phyloP scores from a whole-genome alignment of 2,888 invertebrate species.

The Andrena minutula region DNA sequence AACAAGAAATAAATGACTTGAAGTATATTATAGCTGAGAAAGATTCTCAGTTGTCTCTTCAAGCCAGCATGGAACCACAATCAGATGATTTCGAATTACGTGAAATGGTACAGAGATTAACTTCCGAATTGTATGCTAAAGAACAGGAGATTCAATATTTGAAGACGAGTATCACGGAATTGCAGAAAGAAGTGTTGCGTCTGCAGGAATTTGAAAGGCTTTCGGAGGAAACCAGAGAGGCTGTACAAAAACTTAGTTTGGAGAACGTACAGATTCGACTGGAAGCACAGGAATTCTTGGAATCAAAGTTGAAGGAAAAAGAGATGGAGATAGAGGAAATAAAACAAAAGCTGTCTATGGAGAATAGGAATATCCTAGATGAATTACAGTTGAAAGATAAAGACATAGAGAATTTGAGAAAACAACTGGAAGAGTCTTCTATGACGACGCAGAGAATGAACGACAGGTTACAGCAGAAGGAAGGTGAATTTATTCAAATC shows the following conservation, averaged over 20 bases:
- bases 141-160: conserved; percentile 74
- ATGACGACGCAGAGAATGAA: conserved; percentile 47
- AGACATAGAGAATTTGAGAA: conserved; percentile 75
- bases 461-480: conserved; percentile 66
- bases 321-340: conserved; percentile 68
- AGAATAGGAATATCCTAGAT: conserved; percentile 68
- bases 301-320: conserved; percentile 65
- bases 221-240: conserved; percentile 66
- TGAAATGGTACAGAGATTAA: conserved; percentile 70
- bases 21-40: conserved; percentile 74
- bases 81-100: conserved; percentile 72
- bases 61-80: conserved; percentile 71
- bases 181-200: conserved; percentile 69
- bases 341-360: conserved; percentile 55
- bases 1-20: conserved; percentile 77
- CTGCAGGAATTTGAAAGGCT: conserved; percentile 66
- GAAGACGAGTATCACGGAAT: conserved; percentile 62
- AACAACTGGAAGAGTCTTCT: conserved; percentile 53
- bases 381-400: conserved; percentile 66
- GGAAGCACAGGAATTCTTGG: conserved; percentile 70
- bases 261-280: conserved; percentile 74
- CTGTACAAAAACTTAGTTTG: conserved; percentile 66
- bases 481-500: conserved; percentile 66
- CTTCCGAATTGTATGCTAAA: conserved; percentile 72
- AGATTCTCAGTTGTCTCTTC: conserved; percentile 72